Evolutionary conservation across 2,888 invertebrate species (phyloP), one percentile per base, ranked within the genome.

Genomic region (Lepetodrilus schrolli): DNA sequence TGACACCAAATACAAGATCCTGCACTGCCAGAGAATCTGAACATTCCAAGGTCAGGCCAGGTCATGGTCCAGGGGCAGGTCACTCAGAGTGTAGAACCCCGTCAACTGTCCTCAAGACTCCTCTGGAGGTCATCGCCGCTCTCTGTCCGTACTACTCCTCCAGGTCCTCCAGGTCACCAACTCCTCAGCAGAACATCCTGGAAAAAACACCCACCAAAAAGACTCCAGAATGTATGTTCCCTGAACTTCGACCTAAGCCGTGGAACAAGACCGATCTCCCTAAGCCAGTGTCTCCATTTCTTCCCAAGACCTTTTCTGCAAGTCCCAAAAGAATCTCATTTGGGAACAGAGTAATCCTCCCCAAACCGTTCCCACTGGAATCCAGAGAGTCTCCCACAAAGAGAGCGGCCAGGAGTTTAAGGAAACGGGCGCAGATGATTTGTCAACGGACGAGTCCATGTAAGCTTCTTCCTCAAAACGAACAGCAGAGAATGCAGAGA

Each of bases 311-410:
- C 4, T 21, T 70, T 37, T 43, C 70, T n/a, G 75, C 74, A 38
- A 84, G 81, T 76, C 83, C 84, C 4, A 78, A 81, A 43, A 80
- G 83, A 58, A 76, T 78, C 51, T 78, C 81, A 47, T 76, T 87
- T 7, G 82, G 87, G 47, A 79, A 82, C 65, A 80, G 83, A 8
- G 80, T 87, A n/a, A 89, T 89, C 43, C 78, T 86, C 26, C 88
- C 89, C 0, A 89, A 88, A 78, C 85, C 87, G 13, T 84, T 87
- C 74, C 77, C 87, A 4, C 68, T 86, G 8, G 83, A 83, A 34
- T 72, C 80, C 13, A 80, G 81, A 50, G 58, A 80, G 1, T 88
- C 89, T 0, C 89, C 89, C 0, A 82, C 84, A 3, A 89, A 89
- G 72, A 85, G 85, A 66, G 88, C 84, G 13, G 89, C 89, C 8